Conservation (phyloP, 2,888 invertebrate species). For the Microplitis manilae region DNA sequence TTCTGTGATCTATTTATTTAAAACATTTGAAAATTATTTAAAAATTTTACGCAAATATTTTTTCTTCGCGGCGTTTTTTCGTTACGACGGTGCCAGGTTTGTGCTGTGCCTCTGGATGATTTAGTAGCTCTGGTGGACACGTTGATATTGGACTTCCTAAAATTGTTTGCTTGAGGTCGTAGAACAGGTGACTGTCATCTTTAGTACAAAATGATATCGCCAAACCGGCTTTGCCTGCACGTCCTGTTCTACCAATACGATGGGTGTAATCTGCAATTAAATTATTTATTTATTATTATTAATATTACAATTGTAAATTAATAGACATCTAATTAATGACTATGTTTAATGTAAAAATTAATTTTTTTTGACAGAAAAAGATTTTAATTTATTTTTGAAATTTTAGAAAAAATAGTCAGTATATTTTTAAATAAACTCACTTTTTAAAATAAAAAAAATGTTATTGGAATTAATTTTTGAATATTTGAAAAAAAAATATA, state of each 20-base stretch:
- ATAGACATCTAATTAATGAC: no score
- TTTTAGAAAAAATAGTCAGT: no score
- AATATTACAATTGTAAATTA: no score
- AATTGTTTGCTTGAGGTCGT: slow-evolving; percentile 95
- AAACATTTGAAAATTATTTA: neutral
- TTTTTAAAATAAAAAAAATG: no score
- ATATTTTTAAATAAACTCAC: no score
- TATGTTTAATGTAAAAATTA: no score
- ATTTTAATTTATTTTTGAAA: no score
- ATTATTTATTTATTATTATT: slow-evolving; percentile 9
- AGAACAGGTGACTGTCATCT: slow-evolving; percentile 95
- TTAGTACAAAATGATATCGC: slow-evolving; percentile 98
- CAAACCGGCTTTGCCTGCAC: slow-evolving; percentile 97
- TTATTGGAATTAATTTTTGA: no score
- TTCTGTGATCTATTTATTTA: no score
- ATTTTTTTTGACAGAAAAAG: no score
- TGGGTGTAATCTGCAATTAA: slow-evolving; percentile 86
- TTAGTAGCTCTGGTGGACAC: slow-evolving; percentile 96
- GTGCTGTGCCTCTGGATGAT: slow-evolving; percentile 98
- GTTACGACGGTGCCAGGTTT: slow-evolving; percentile 97
- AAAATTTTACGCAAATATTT: slow-evolving; percentile 87
- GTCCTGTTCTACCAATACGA: slow-evolving; percentile 99
- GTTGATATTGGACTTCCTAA: slow-evolving; percentile 91
- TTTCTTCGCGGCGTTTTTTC: slow-evolving; percentile 93
- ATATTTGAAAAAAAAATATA: no score